These are phyloP conservation scores for Galeruca laticollis DNA, from an alignment of 2,888 invertebrate species.

Conservation along the genomic window DNA sequence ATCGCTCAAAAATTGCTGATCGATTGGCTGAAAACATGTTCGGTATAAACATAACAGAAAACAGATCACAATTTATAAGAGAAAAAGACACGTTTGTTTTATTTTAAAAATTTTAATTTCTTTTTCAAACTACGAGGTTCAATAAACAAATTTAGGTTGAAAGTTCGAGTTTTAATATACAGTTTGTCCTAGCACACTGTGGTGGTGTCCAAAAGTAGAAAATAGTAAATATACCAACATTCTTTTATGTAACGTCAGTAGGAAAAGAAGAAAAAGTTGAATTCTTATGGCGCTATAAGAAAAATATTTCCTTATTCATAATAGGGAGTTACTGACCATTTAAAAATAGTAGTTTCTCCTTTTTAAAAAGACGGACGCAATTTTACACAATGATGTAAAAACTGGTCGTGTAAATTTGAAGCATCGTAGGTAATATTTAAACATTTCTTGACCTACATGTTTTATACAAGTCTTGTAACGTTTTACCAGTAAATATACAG, in stretches of 20 bases:
- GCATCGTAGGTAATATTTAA: neutral
- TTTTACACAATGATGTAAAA: constrained; percentile 7
- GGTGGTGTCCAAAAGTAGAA: neutral
- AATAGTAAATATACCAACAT: neutral
- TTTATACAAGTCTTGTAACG: neutral
- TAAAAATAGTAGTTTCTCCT: constrained; percentile 6
- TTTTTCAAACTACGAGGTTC: too few species aligned
- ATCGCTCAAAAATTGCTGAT: too few species aligned
- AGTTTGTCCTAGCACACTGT: too few species aligned
- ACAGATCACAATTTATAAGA: too few species aligned
- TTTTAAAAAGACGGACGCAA: neutral
- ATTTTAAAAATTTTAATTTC: too few species aligned
- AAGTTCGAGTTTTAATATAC: too few species aligned
- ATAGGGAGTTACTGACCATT: constrained; percentile 2
- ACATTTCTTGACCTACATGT: constrained; percentile 3
- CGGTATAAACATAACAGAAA: neutral
- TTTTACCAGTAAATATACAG: neutral
- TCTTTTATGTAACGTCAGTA: neutral
- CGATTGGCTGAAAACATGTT: neutral
- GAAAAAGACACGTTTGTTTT: too few species aligned
- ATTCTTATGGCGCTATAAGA: neutral
- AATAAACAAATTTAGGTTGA: too few species aligned
- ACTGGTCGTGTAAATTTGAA: neutral
- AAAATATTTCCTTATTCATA: constrained; percentile 1
- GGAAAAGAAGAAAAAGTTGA: neutral